Conservation (phyloP, 2,797 vertebrate genomes). For the Garrulus glandarius region DNA sequence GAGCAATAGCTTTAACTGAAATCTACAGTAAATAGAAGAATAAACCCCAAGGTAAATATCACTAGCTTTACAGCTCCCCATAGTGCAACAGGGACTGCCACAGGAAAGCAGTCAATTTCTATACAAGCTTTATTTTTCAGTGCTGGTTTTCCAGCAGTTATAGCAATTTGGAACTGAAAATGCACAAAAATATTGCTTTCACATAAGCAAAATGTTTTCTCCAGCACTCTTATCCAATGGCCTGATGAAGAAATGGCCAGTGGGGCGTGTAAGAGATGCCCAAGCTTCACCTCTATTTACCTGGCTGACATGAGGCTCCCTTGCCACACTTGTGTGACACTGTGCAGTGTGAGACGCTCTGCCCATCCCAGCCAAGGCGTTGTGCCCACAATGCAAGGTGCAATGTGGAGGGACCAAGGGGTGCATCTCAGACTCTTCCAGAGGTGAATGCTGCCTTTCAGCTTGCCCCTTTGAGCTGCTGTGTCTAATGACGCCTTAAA, state of each 20-base stretch:
- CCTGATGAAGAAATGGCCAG: neutral
- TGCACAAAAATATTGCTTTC: neutral
- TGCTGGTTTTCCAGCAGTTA: neutral
- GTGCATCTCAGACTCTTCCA: neutral
- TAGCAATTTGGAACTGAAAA: neutral
- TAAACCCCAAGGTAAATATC: neutral
- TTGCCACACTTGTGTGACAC: accelerated
- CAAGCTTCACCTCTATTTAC: neutral
- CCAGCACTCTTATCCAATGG: neutral
- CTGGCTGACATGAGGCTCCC: neutral
- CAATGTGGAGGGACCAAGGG: accelerated
- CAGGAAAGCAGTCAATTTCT: conserved; percentile 3
- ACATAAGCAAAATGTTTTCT: neutral
- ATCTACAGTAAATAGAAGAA: conserved; percentile 3
- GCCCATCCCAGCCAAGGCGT: neutral
- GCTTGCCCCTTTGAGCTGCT: neutral
- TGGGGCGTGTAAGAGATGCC: neutral
- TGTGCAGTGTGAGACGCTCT: neutral
- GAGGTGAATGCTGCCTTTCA: neutral
- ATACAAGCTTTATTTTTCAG: neutral
- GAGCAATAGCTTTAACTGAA: conserved; percentile 5
- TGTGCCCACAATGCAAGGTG: accelerated
- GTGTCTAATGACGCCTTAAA: neutral
- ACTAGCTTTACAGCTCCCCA: neutral
- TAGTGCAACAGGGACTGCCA: neutral